Percentiles rank a stretch among this genome's conserved stretches.
These are phyloP conservation scores for Coptotermes formosanus DNA, from an alignment of 1,140 invertebrate genomes.

Conservation along the genomic window DNA sequence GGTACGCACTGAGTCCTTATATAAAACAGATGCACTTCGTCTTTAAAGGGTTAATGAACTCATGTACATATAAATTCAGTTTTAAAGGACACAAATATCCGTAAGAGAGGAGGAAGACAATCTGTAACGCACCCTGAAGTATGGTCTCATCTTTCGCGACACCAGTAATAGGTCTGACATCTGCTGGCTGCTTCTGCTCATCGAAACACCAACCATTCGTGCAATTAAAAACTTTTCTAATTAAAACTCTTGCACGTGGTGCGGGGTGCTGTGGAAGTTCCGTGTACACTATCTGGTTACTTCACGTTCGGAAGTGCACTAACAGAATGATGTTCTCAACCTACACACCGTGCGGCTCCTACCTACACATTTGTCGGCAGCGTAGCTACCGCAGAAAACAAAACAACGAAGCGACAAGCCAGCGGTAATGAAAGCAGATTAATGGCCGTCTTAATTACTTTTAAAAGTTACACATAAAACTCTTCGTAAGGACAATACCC, in stretches of 20 bases:
- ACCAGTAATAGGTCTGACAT: background rate
- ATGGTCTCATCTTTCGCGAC: no score
- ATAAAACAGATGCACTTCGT: no score
- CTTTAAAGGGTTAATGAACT: no score
- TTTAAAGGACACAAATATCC: background rate
- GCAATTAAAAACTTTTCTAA: background rate
- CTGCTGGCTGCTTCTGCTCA: background rate
- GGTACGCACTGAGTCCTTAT: no score
- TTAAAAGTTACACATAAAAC: no score
- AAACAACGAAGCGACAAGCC: background rate
- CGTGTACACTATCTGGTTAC: background rate
- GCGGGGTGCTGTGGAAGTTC: background rate
- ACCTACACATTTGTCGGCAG: background rate
- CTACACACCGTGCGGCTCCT: no score
- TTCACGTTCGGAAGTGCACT: background rate
- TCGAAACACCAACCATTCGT: background rate
- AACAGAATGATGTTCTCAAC: background rate
- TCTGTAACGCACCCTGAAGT: background rate
- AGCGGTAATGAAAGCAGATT: no score
- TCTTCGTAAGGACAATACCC: no score
- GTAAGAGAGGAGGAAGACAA: background rate
- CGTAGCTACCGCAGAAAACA: background rate
- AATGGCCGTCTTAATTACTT: no score
- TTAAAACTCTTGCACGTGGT: background rate
- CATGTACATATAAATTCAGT: background rate